Evolutionary conservation across 2,888 invertebrate genomes (phyloP), one percentile per base, ranked within the genome.

Genomic region (Dilophus febrilis): DNA sequence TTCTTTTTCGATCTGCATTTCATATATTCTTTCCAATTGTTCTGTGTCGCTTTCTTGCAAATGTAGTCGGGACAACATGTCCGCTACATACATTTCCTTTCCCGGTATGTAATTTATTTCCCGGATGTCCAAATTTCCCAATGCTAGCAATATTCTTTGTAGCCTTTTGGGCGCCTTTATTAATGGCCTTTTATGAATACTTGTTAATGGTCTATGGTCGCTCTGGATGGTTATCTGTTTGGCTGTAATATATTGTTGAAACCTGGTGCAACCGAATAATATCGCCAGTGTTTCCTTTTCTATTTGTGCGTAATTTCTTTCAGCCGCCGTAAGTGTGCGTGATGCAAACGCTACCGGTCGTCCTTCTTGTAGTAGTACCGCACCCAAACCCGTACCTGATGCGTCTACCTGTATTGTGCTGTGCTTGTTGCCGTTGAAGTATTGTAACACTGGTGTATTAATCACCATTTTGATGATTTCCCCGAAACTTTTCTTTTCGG

Each of bases 171-270:
- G 13, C 19, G 35, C n/a, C 19, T 37, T 31, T 36, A 19, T 44
- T 27, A 49, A 40, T 31, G 46, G 44, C 44, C 47, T 48, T 19
- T 34, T 38, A 12, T 39, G 27, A 16, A 48, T 45, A 3, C 44
- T 34, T 7, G 47, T 38, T 30, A 50, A 40, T 4, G 47, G 48
- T 40, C 46, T 48, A 38, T 50, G 47, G 32, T 48, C 47, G 5
- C 43, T 45, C 33, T 50, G 41, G n/a, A 50, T 42, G 14, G 29
- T 35, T 19, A 48, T 42, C 40, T 37, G 35, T 10, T 40, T 26
- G 3, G 48, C 50, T 44, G 46, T 48, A 7, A 49, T 37, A 41
- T 43, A 48, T 32, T 49, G 43, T 38, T 47, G 43, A 42, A 46
- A 48, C 30, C 47, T 48, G n/a, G 44, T 40, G 14, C 46, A 18